Evolutionary conservation across 2,113 vertebrate genomes (phyloP).

Genomic region (Laticauda colubrina): DNA sequence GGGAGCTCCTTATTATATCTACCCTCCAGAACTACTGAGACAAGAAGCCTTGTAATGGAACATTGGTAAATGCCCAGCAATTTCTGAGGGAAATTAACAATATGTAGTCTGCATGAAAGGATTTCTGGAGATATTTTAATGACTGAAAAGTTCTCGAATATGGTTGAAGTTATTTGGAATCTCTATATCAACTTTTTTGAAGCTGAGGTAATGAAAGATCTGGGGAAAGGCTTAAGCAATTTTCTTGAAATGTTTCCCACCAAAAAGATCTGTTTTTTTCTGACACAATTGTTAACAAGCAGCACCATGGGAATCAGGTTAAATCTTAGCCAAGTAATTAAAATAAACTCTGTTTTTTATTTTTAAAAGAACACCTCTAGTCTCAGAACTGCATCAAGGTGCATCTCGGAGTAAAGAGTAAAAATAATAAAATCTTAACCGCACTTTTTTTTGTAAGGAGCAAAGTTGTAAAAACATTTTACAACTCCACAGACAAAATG

Average conservation of each 20-base stretch:
- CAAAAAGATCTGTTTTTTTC: neutral
- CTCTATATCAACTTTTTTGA: neutral
- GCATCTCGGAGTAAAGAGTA: neutral
- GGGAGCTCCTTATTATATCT: neutral
- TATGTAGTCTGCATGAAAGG: neutral
- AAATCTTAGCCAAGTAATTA: neutral
- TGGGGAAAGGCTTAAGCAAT: neutral
- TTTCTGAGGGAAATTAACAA: neutral
- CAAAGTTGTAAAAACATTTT: neutral
- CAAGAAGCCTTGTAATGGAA: neutral
- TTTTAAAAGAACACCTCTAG: neutral
- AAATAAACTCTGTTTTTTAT: neutral
- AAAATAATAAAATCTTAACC: neutral
- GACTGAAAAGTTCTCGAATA: neutral
- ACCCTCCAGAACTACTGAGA: neutral
- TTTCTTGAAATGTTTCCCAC: neutral
- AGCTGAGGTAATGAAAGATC: neutral
- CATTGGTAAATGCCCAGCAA: neutral
- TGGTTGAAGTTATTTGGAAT: neutral
- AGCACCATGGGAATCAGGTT: neutral
- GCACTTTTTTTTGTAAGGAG: neutral
- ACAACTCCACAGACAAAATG: neutral
- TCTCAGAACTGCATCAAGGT: neutral
- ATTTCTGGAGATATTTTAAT: neutral
- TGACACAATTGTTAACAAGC: neutral